A percentile compares a stretch with the other conserved stretches of the same genome.
phyloP scores from a whole-genome alignment of 2,888 invertebrate species.

The Cryptocephalus primarius region DNA sequence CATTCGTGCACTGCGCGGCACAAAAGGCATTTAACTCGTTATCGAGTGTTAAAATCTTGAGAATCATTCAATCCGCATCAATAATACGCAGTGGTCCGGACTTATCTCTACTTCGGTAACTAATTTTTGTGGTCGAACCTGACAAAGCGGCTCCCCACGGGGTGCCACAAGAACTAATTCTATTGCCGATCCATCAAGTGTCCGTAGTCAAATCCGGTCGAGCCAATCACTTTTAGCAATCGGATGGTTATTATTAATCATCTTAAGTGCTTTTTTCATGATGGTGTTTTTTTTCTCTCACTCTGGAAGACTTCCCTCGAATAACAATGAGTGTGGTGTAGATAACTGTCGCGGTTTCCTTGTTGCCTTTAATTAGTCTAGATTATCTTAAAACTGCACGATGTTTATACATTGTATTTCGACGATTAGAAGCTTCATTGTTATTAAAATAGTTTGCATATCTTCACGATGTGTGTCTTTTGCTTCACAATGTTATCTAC shows the following conservation, averaged over 20 bases:
- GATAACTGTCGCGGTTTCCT: too few species aligned
- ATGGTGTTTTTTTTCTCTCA: background rate
- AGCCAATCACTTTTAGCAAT: conserved; percentile 29
- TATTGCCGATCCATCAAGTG: conserved; percentile 33
- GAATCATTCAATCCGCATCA: conserved; percentile 26
- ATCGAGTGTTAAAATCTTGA: conserved; percentile 25
- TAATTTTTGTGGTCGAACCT: conserved; percentile 25
- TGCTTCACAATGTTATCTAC: too few species aligned
- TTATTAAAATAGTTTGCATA: too few species aligned
- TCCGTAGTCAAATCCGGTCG: conserved; percentile 26
- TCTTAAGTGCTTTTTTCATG: background rate
- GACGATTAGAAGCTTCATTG: too few species aligned
- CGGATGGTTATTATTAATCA: conserved; percentile 20
- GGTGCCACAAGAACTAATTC: conserved; percentile 31
- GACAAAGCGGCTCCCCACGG: conserved; percentile 25
- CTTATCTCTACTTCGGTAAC: conserved; percentile 17
- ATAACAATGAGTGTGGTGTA: too few species aligned
- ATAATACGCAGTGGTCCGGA: conserved; percentile 14
- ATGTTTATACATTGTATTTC: too few species aligned
- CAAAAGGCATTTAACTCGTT: conserved; percentile 21
- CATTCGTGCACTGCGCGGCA: background rate
- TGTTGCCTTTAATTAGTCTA: too few species aligned
- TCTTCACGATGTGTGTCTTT: too few species aligned
- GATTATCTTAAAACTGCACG: too few species aligned
- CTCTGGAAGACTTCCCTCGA: too few species aligned